phyloP scores from a whole-genome alignment of 2,113 vertebrate genomes.

The Macquaria australasica region DNA sequence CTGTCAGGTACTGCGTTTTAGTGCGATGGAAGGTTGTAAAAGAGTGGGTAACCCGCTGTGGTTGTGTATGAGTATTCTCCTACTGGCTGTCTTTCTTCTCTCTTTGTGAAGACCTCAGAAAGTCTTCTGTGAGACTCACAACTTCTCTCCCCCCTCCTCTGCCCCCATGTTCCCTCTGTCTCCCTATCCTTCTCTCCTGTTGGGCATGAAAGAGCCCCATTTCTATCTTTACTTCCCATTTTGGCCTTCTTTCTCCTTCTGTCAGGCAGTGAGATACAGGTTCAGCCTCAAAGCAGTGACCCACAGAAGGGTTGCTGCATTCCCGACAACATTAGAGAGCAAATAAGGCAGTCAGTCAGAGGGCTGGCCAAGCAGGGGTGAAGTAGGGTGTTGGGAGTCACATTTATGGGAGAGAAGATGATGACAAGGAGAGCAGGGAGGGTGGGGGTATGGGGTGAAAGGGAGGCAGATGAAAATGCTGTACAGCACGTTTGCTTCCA shows the following conservation, averaged over 20 bases:
- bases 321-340: slow-evolving; percentile 54
- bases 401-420: slow-evolving; percentile 15
- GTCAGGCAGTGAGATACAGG: slow-evolving; percentile 55
- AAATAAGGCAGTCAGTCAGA: slow-evolving; percentile 60
- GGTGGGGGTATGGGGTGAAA: slow-evolving; percentile 6
- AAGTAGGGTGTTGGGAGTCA: slow-evolving; percentile 16
- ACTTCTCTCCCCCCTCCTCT: slow-evolving; percentile 13
- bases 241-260: slow-evolving; percentile 29
- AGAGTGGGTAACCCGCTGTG: slow-evolving; percentile 43
- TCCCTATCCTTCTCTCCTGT: slow-evolving; percentile 40
- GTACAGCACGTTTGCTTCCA: slow-evolving; percentile 55
- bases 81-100: slow-evolving; percentile 44
- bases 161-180: slow-evolving; percentile 17
- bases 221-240: slow-evolving; percentile 23
- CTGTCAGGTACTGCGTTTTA: slow-evolving; percentile 55
- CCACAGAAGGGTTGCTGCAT: slow-evolving; percentile 45
- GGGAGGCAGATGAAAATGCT: slow-evolving; percentile 34
- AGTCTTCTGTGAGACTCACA: slow-evolving; percentile 21
- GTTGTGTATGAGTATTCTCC: slow-evolving; percentile 41
- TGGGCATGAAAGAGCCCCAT: slow-evolving; percentile 46
- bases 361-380: slow-evolving; percentile 17
- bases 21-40: slow-evolving; percentile 36
- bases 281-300: slow-evolving; percentile 71
- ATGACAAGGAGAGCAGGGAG: slow-evolving; percentile 26
- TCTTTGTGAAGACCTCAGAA: slow-evolving; percentile 50